These are phyloP conservation scores for Agrotis segetum DNA, from an alignment of 2,888 invertebrate species.

Conservation along the genomic window DNA sequence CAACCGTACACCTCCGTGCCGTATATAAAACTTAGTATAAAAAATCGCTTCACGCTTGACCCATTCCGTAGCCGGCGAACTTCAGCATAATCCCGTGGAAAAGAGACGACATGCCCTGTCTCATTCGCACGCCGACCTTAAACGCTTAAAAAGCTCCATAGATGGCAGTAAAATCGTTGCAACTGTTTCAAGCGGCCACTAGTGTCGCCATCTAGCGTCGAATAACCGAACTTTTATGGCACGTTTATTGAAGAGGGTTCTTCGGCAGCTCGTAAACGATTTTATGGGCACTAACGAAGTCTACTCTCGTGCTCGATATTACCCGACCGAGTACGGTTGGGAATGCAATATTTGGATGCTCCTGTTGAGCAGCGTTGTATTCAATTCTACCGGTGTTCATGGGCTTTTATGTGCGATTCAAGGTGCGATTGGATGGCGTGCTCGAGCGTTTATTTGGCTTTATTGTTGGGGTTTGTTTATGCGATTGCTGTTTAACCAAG, in stretches of 20 bases:
- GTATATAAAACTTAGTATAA: conserved; percentile 51
- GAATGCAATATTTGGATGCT: conserved; percentile 88
- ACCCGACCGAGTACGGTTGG: conserved; percentile 88
- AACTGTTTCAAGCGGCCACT: conserved; percentile 88
- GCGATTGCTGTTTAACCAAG: conserved; percentile 91
- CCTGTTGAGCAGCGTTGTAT: conserved; percentile 86
- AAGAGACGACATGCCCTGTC: conserved; percentile 69
- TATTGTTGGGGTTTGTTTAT: conserved; percentile 91
- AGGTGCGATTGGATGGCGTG: conserved; percentile 91
- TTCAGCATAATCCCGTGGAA: conserved; percentile 71
- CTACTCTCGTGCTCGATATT: conserved; percentile 88
- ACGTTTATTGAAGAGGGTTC: conserved; percentile 91
- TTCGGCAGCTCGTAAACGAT: conserved; percentile 91
- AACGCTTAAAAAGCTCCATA: conserved; percentile 89
- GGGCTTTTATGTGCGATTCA: conserved; percentile 91
- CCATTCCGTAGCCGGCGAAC: conserved; percentile 68
- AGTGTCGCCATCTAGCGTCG: conserved; percentile 90
- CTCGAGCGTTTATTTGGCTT: conserved; percentile 90
- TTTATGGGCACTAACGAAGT: conserved; percentile 90
- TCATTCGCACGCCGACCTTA: conserved; percentile 76
- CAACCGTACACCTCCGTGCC: conserved; percentile 46
- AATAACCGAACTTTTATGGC: conserved; percentile 90
- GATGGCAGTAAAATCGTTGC: conserved; percentile 90
- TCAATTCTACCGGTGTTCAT: conserved; percentile 90
- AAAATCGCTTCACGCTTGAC: conserved; percentile 68